phyloP scores from a whole-genome alignment of 2,797 vertebrate genomes.

The Crenichthys baileyi region DNA sequence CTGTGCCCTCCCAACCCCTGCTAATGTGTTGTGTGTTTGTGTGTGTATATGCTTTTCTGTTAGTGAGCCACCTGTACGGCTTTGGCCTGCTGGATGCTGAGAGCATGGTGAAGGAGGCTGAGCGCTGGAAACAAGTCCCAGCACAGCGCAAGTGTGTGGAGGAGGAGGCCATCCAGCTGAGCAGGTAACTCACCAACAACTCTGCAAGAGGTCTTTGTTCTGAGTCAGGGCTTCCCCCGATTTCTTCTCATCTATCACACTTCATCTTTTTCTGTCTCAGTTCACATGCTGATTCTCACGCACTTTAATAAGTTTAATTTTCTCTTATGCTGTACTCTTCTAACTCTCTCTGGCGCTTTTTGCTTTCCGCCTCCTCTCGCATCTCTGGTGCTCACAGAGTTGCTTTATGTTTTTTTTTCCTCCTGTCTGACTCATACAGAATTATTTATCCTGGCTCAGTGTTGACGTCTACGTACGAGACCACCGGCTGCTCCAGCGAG shows the following conservation, averaged over 20 bases:
- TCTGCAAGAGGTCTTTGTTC: conserved; percentile 36
- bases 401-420: conserved; percentile 24
- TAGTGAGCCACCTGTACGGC: conserved; percentile 97
- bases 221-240: conserved; percentile 56
- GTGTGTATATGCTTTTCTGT: conserved; percentile 30
- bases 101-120: conserved; percentile 93
- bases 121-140: conserved; percentile 91
- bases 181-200: conserved; percentile 82
- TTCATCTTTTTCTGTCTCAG: conserved; percentile 58
- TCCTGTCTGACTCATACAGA: conserved; percentile 69
- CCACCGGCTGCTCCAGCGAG: conserved; percentile 85
- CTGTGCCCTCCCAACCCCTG: conserved; percentile 38
- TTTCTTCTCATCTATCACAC: conserved; percentile 47
- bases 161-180: conserved; percentile 83
- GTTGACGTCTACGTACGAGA: conserved; percentile 85
- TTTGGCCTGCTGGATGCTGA: conserved; percentile 97
- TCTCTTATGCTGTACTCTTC: conserved; percentile 19
- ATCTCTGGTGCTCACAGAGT: conserved; percentile 25
- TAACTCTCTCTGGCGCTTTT: conserved; percentile 11
- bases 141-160: conserved; percentile 90
- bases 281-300: conserved; percentile 31
- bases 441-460: conserved; percentile 85
- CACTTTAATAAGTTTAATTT: conserved; percentile 45
- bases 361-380: conserved; percentile 31
- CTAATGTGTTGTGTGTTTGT: conserved; percentile 37